Evolutionary conservation across 2,888 invertebrate species (phyloP).

Genomic region (Allacma fusca): DNA sequence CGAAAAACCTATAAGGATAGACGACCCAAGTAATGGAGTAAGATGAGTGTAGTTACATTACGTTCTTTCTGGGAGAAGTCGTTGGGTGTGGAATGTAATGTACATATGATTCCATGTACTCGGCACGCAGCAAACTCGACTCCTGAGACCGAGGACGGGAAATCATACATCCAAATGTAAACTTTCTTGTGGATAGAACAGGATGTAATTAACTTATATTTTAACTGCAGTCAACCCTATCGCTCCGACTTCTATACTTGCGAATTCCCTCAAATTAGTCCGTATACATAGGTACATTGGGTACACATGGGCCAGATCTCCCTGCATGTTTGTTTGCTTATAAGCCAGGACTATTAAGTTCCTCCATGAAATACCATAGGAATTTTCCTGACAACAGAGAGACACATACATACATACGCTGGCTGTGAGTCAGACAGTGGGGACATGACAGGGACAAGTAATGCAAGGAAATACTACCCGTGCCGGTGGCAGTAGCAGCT

Average conservation of each 20-base stretch:
- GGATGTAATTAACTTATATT: slow-evolving; percentile 22
- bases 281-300: no score
- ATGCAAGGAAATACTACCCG: neutral
- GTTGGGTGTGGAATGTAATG: no score
- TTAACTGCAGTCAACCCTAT: neutral
- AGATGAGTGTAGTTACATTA: no score
- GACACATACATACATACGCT: no score
- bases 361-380: no score
- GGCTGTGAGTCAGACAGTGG: neutral
- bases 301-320: no score
- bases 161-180: slow-evolving; percentile 1
- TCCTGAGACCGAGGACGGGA: neutral
- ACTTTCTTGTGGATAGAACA: slow-evolving; percentile 5
- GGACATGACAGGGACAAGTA: neutral
- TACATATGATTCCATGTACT: no score
- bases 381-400: no score
- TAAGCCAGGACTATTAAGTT: no score
- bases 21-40: no score
- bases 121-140: neutral
- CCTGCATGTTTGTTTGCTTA: no score
- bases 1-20: neutral
- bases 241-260: neutral
- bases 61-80: no score
- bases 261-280: neutral
- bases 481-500: neutral